A percentile compares a stretch with the other conserved stretches of the same genome.
phyloP scores from a whole-genome alignment of 2,797 vertebrate genomes.

The Anomalospiza imberbis region DNA sequence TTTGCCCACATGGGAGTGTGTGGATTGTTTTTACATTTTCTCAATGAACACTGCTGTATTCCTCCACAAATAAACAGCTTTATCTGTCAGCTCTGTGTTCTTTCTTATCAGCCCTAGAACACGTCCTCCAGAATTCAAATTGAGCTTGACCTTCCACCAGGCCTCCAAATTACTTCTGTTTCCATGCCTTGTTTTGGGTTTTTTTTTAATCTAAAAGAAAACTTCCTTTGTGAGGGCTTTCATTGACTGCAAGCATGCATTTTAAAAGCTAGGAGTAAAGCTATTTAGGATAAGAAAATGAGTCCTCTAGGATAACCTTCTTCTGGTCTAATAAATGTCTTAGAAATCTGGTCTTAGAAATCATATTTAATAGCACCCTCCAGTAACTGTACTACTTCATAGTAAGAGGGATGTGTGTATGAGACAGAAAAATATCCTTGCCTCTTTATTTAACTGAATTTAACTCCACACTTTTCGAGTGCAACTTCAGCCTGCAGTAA shows the following conservation, averaged over 20 bases:
- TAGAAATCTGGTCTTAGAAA: too few relatives aligned
- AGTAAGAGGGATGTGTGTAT: fast-evolving
- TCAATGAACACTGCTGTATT: constrained; percentile 22
- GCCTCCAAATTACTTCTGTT: background rate
- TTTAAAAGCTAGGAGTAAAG: background rate
- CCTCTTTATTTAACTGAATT: background rate
- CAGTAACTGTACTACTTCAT: background rate
- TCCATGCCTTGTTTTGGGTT: background rate
- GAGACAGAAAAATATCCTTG: background rate
- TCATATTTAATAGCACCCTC: background rate
- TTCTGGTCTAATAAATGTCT: background rate
- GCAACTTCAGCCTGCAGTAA: background rate
- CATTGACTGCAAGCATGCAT: background rate
- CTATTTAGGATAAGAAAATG: background rate
- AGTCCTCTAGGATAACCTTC: background rate
- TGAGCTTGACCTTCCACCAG: background rate
- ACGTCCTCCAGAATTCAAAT: background rate
- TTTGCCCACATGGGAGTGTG: background rate
- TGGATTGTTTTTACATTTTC: constrained; percentile 10
- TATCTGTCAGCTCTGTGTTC: background rate
- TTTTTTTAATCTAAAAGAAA: background rate
- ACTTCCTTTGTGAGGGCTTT: background rate
- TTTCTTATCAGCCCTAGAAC: background rate
- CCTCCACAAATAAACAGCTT: background rate
- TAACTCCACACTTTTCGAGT: background rate